These are phyloP conservation scores for Nematopogon swammerdamellus DNA, from an alignment of 2,888 invertebrate species.

Conservation along the genomic window DNA sequence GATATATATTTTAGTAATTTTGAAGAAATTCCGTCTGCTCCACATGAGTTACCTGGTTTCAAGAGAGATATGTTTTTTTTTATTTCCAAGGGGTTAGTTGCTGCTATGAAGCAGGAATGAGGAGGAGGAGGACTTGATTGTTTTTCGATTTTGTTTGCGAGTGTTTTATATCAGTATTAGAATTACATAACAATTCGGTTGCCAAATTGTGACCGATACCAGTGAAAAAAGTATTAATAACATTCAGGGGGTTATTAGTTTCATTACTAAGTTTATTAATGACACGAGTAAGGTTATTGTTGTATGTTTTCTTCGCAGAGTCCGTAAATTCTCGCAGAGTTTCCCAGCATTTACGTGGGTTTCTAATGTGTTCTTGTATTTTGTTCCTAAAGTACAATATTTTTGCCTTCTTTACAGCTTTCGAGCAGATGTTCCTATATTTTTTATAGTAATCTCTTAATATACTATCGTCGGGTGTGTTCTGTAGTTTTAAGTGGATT, in stretches of 20 bases:
- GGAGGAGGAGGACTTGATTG: not conserved
- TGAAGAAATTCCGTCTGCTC: not conserved
- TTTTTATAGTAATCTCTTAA: not conserved
- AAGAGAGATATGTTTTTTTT: not conserved
- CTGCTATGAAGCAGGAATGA: not conserved
- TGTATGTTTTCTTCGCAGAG: not conserved
- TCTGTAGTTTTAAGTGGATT: not conserved
- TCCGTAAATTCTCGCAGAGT: not conserved
- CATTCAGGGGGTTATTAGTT: not conserved
- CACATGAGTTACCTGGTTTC: slow-evolving; percentile 2
- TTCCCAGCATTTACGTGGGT: slow-evolving; percentile 1
- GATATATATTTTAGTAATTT: slow-evolving; percentile 1
- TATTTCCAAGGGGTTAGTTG: not conserved
- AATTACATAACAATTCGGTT: too few species aligned
- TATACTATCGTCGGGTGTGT: not conserved
- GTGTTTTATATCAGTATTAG: not conserved
- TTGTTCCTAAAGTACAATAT: not conserved
- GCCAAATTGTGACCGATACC: not conserved
- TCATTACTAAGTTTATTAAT: not conserved
- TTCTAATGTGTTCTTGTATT: not conserved
- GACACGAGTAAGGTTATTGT: not conserved
- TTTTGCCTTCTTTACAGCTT: not conserved
- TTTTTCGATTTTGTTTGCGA: not conserved
- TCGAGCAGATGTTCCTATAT: slow-evolving; percentile 1
- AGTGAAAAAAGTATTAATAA: not conserved